phyloP scores from a whole-genome alignment of 2,113 vertebrate genomes.

The Rhynchomys soricoides region DNA sequence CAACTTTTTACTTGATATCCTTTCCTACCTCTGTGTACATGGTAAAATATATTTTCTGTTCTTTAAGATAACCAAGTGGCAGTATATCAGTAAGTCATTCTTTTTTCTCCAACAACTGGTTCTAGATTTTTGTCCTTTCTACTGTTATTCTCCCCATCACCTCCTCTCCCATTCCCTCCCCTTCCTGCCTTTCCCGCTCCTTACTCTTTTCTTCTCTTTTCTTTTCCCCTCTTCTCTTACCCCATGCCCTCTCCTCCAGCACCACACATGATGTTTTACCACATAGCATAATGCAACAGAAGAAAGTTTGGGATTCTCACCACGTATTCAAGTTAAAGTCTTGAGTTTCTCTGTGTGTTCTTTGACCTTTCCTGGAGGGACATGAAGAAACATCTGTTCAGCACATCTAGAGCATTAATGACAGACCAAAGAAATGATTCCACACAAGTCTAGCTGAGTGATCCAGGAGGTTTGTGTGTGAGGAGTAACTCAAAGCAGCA shows the following conservation, averaged over 20 bases:
- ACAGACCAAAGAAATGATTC: not conserved
- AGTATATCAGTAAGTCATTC: conserved; percentile 3
- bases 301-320: not conserved
- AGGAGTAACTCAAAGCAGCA: not conserved
- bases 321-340: not conserved
- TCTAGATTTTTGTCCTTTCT: conserved; percentile 14
- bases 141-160: not conserved
- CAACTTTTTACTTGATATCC: conserved; percentile 31
- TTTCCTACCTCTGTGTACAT: not conserved
- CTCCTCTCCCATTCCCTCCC: not conserved
- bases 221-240: not conserved
- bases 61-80: conserved; percentile 12
- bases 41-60: conserved; percentile 19
- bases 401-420: too few species aligned
- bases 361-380: not conserved
- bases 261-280: not conserved
- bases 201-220: not conserved
- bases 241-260: not conserved
- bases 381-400: not conserved
- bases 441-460: not conserved
- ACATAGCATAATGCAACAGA: conserved; percentile 35
- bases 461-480: not conserved
- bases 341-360: conserved; percentile 31
- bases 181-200: not conserved
- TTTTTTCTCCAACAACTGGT: not conserved